Percentiles rank a stretch among this genome's conserved stretches.
These are phyloP conservation scores for Hylia prasina DNA, from an alignment of 2,113 vertebrate genomes.

Conservation along the genomic window DNA sequence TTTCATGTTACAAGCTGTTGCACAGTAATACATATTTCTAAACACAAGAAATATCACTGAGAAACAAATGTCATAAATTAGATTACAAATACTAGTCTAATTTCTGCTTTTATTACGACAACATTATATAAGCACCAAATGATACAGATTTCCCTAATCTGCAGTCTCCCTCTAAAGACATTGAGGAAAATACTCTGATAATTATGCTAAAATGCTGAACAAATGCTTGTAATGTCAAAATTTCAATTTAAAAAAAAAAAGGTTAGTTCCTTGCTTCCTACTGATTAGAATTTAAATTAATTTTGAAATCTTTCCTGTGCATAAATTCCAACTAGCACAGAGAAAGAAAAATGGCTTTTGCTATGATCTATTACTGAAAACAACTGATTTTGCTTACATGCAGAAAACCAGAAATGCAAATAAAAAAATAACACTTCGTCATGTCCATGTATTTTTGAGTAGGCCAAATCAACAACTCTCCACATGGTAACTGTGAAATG, in stretches of 20 bases:
- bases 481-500: constrained; percentile 76
- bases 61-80: constrained; percentile 16
- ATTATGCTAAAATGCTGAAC: constrained; percentile 34
- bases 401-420: constrained; percentile 65
- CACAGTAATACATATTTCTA: constrained; percentile 12
- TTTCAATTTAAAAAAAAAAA: not conserved
- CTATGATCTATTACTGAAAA: constrained; percentile 47
- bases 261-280: constrained; percentile 2
- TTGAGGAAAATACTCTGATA: not conserved
- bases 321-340: constrained; percentile 20
- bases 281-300: constrained; percentile 34
- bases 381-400: constrained; percentile 62
- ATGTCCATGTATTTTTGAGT: constrained; percentile 72
- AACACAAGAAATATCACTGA: constrained; percentile 25
- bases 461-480: constrained; percentile 73
- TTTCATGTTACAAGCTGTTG: constrained; percentile 1
- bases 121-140: constrained; percentile 27
- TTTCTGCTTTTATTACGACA: constrained; percentile 25
- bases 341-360: constrained; percentile 44
- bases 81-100: constrained; percentile 9
- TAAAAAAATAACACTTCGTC: constrained; percentile 72
- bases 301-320: constrained; percentile 14
- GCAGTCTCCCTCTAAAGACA: constrained; percentile 10
- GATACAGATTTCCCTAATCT: constrained; percentile 16
- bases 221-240: constrained; percentile 35